Conservation (phyloP, 2,797 vertebrate species). For the Helicolenus hilgendorfi region DNA sequence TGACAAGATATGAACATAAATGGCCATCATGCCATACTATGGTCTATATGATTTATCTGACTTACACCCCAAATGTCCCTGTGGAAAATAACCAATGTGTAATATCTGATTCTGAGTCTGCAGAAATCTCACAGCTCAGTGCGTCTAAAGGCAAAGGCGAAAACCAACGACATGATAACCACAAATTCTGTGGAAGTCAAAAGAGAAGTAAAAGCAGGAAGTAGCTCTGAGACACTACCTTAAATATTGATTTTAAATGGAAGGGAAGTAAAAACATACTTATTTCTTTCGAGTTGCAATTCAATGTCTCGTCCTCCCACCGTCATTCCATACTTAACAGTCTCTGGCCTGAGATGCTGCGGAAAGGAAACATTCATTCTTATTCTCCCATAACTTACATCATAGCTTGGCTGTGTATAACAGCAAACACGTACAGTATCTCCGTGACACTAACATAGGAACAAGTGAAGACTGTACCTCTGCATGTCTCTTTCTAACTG, state of each 20-base stretch:
- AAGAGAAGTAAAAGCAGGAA: background rate
- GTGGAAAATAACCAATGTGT: background rate
- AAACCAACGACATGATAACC: background rate
- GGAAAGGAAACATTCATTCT: background rate
- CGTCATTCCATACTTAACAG: constrained; percentile 82
- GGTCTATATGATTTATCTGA: background rate
- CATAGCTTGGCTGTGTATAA: too few relatives aligned
- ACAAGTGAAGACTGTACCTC: constrained; percentile 62
- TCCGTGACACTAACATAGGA: background rate
- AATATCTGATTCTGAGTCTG: background rate
- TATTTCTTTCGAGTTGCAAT: constrained; percentile 86
- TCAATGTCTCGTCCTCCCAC: constrained; percentile 83
- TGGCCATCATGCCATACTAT: background rate
- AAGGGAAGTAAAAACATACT: constrained; percentile 64
- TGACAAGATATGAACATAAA: background rate
- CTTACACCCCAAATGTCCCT: background rate
- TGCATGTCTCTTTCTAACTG: constrained; percentile 81
- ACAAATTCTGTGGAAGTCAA: background rate
- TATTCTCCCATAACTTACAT: background rate
- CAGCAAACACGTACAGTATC: too few relatives aligned
- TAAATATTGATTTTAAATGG: background rate
- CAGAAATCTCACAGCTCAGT: background rate
- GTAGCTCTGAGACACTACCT: background rate
- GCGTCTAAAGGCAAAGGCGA: background rate
- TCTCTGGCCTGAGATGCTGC: constrained; percentile 75